Percentiles rank a stretch among this genome's conserved stretches.
These are phyloP conservation scores for Megalops cyprinoides DNA, from an alignment of 2,797 vertebrate genomes.

Conservation along the genomic window DNA sequence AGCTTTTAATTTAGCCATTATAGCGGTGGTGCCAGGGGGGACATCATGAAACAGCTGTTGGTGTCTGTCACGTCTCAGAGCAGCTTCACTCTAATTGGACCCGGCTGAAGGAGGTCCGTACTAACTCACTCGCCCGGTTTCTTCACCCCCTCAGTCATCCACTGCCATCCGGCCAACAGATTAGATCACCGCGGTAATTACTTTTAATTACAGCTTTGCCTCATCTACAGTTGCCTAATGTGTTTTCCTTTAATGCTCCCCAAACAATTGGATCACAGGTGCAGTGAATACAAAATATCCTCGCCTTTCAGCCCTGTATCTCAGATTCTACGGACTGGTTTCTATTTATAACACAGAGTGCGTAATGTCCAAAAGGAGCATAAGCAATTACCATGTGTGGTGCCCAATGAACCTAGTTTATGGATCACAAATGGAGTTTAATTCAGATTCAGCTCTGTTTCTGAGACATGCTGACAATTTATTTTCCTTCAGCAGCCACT, in stretches of 20 bases:
- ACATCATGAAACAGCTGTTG: constrained; percentile 22
- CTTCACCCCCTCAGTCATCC: neutral
- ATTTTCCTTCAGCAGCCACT: too few species aligned
- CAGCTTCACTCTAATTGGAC: neutral
- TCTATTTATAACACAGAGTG: too few species aligned
- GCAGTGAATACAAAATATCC: too few species aligned
- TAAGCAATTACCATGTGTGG: too few species aligned
- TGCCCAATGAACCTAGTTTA: too few species aligned
- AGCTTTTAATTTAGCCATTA: constrained; percentile 43
- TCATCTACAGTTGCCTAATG: neutral
- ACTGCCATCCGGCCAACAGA: neutral
- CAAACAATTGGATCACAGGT: too few species aligned
- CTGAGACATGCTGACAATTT: too few species aligned
- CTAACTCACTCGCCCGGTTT: neutral
- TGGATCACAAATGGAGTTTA: too few species aligned
- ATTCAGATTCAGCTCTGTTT: too few species aligned
- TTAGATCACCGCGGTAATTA: neutral
- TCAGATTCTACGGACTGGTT: too few species aligned
- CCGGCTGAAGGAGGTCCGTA: neutral
- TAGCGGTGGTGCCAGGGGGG: constrained; percentile 30
- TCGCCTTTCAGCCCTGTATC: too few species aligned
- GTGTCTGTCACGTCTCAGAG: constrained; percentile 30
- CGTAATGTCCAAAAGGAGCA: too few species aligned
- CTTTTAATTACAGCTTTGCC: neutral
- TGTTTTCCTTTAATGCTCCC: neutral